Conservation (phyloP, 2,113 vertebrate genomes). For the Polypterus bichir region DNA sequence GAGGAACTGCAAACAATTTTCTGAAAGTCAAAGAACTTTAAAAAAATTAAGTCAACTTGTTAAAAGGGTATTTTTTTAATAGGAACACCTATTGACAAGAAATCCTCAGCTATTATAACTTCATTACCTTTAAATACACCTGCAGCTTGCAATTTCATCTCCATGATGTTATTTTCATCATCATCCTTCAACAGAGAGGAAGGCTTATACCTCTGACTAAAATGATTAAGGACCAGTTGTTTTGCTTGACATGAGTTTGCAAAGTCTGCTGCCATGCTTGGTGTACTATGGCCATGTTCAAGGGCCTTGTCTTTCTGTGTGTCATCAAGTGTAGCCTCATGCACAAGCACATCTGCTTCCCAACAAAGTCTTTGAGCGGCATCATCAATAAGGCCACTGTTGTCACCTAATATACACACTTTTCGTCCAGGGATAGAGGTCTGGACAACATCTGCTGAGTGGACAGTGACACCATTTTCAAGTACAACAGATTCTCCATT, state of each 20-base stretch:
- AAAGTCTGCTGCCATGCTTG: conserved; percentile 59
- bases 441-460: conserved; percentile 56
- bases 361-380: conserved; percentile 42
- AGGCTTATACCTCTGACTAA: conserved; percentile 82
- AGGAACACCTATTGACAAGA: conserved; percentile 61
- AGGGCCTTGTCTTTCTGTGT: conserved; percentile 64
- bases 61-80: conserved; percentile 32
- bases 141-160: conserved; percentile 65
- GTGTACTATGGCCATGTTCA: conserved; percentile 78
- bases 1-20: not conserved
- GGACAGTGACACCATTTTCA: conserved; percentile 46
- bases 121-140: conserved; percentile 38
- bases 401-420: conserved; percentile 78
- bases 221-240: conserved; percentile 68
- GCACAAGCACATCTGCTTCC: conserved; percentile 69
- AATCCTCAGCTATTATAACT: conserved; percentile 75
- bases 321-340: conserved; percentile 76
- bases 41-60: not conserved
- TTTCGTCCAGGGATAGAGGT: conserved; percentile 65
- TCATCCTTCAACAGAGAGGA: conserved; percentile 31
- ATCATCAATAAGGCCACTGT: conserved; percentile 54
- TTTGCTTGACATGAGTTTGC: conserved; percentile 47
- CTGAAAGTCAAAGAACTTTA: not conserved
- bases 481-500: conserved; percentile 53
- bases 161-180: conserved; percentile 32